Evolutionary conservation across 2,888 invertebrate species (phyloP), one percentile per base, ranked within the genome.

Genomic region (Rotaria socialis): DNA sequence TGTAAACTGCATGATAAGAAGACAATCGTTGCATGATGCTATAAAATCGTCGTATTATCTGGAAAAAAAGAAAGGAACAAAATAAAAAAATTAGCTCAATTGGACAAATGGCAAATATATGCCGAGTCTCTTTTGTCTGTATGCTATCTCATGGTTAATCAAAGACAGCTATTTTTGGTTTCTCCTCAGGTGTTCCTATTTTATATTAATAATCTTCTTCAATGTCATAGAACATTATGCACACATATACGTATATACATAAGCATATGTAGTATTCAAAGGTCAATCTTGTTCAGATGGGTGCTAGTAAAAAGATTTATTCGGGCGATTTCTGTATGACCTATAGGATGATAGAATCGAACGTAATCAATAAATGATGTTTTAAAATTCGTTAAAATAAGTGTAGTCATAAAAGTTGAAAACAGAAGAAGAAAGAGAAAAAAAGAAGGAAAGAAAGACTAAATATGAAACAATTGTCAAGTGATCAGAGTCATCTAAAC

Each of bases 101-200:
- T 67, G 35, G 27, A 67, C 35, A 16, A 67, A 67, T 67, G 14
- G 67, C 67, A 67, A 19, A 27, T 67, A 35, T 67, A 67, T 19
- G 19, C 5, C 14, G 35, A 67, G 6, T 19, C 35, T 27, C 35
- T 19, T 35, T 35, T 67, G 14, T 67, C 5, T 41, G 19, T 7
- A 0, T 67, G 1, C 35, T 35, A 35, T 67, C 67, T 35, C 67
- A 67, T 67, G 67, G 27, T 67, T 67, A 67, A 67, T 67, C 67
- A 67, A 67, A 67, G 19, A 67, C 35, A 67, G 35, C 19, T 6
- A 4, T 52, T 52, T 27, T 6, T 67, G 7, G 35, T 35, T 67
- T 67, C 67, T 67, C 67, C 35, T 67, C 67, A 67, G 67, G 67
- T 67, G 67, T 67, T 67, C 67, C 67, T 67, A 67, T 67, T 67